phyloP scores from a whole-genome alignment of 2,888 invertebrate species.

The Caenorhabditis sp. region DNA sequence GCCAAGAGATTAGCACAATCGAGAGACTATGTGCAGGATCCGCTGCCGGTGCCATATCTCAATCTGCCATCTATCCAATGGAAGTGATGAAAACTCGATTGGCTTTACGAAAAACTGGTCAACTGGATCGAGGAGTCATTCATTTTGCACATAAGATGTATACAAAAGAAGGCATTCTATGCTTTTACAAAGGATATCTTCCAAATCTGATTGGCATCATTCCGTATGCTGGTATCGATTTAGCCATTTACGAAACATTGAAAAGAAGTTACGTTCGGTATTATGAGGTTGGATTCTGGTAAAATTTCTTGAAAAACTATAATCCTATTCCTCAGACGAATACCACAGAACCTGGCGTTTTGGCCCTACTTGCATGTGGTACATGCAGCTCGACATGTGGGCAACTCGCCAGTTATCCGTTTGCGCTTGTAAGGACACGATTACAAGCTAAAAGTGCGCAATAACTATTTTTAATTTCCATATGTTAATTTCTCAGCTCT shows the following conservation, averaged over 20 bases:
- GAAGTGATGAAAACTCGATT: conserved; percentile 96
- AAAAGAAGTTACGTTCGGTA: conserved; percentile 85
- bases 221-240: conserved; percentile 98
- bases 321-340: conserved; percentile 83
- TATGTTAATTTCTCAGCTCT: conserved; percentile 18
- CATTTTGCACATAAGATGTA: conserved; percentile 95
- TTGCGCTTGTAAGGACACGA: conserved; percentile 95
- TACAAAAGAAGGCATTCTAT: conserved; percentile 90
- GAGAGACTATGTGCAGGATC: conserved; percentile 96
- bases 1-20: conserved; percentile 89
- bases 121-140: conserved; percentile 90
- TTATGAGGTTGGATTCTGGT: conserved; percentile 27
- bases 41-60: conserved; percentile 93
- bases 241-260: conserved; percentile 97
- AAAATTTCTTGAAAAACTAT: conserved; percentile 84
- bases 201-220: conserved; percentile 95
- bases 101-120: conserved; percentile 94
- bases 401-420: conserved; percentile 97
- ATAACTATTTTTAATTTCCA: not conserved
- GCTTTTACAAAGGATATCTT: conserved; percentile 95
- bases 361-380: conserved; percentile 93
- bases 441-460: conserved; percentile 89
- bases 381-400: conserved; percentile 96
- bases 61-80: conserved; percentile 96
- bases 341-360: conserved; percentile 89